Percentiles rank a stretch among this genome's conserved stretches.
These are phyloP conservation scores for Botrylloides violaceus DNA, from an alignment of 23 tunicate genomes.

Conservation along the genomic window DNA sequence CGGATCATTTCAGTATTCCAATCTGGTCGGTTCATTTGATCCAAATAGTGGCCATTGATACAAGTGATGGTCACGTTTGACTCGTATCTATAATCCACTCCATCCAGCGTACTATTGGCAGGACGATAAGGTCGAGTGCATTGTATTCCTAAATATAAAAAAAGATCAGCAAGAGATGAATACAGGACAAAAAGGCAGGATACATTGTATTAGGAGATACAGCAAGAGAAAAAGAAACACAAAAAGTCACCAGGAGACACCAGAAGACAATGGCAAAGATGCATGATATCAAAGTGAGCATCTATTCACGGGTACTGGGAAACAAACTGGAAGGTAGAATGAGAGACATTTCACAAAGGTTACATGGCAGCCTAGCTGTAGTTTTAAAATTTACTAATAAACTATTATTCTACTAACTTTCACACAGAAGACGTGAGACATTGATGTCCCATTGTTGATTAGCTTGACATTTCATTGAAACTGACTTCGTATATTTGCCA, in stretches of 20 bases:
- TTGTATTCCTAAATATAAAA: neutral
- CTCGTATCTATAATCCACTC: conserved; percentile 1
- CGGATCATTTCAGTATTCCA: conserved; percentile 2
- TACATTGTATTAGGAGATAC: no score
- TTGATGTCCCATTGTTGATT: conserved; percentile 39
- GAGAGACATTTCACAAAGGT: no score
- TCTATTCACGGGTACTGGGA: no score
- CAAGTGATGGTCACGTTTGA: conserved; percentile 23
- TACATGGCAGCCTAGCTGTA: no score
- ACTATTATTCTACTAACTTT: conserved; percentile 26
- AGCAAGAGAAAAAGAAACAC: no score
- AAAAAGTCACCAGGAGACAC: no score
- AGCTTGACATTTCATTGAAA: conserved; percentile 28
- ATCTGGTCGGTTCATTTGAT: conserved; percentile 13
- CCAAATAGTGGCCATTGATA: conserved; percentile 28
- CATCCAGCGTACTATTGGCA: conserved; percentile 4
- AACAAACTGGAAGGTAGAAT: no score
- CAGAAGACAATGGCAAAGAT: no score
- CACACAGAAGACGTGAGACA: conserved; percentile 23
- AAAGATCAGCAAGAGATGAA: no score
- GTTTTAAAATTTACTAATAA: no score
- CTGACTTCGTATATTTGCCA: conserved; percentile 8
- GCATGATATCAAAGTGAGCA: no score
- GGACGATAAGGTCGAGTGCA: conserved; percentile 14
- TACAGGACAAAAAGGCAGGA: no score